These are phyloP conservation scores for Bunonema sp. DNA, from an alignment of 2,888 invertebrate species.

Conservation along the genomic window DNA sequence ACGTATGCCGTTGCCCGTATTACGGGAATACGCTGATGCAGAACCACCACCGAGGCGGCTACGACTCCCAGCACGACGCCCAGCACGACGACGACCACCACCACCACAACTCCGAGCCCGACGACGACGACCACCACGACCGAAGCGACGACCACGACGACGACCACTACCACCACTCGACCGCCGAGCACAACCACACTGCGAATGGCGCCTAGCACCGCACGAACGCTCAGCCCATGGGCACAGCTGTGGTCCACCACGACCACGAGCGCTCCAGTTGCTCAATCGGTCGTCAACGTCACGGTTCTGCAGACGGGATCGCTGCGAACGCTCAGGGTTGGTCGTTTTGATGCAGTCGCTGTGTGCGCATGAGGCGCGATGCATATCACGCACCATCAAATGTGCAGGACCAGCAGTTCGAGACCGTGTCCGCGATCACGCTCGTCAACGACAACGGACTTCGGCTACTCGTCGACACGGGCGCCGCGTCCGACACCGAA, in stretches of 20 bases:
- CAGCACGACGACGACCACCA: background rate
- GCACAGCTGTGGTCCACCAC: conserved; percentile 6
- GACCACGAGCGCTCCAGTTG: conserved; percentile 1
- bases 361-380: no score
- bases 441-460: conserved; percentile 35
- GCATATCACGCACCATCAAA: background rate
- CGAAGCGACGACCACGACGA: conserved; percentile 5
- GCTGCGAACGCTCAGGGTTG: conserved; percentile 22
- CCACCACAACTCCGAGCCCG: conserved; percentile 1
- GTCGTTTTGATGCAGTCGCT: conserved; percentile 2
- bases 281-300: conserved; percentile 25
- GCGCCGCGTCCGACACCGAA: conserved; percentile 31
- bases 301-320: conserved; percentile 34
- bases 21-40: background rate
- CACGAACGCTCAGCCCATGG: no score
- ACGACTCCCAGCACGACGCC: background rate
- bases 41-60: background rate
- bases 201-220: background rate
- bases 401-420: conserved; percentile 28
- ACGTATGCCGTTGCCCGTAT: no score
- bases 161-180: conserved; percentile 7
- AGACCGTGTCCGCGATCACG: conserved; percentile 32
- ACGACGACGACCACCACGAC: conserved; percentile 2
- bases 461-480: conserved; percentile 32
- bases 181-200: conserved; percentile 8